phyloP scores from a whole-genome alignment of 1,140 invertebrate genomes.

The Lerema accius region DNA sequence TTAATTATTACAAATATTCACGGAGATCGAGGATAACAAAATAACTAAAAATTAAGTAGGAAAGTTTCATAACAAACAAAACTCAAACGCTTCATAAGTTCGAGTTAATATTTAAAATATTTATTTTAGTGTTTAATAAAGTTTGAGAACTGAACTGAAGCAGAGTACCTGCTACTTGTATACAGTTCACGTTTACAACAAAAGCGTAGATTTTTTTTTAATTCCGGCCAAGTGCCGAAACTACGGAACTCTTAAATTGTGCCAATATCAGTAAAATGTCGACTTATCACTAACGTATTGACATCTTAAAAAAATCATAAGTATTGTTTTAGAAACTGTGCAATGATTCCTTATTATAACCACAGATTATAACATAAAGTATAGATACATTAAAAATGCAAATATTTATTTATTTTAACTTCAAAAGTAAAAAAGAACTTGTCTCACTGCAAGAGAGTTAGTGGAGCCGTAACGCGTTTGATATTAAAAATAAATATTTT shows the following conservation, averaged over 20 bases:
- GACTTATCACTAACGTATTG: conserved; percentile 16
- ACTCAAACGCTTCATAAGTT: conserved; percentile 2
- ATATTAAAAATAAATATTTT: no score
- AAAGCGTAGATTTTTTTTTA: neutral
- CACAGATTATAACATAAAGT: conserved; percentile 10
- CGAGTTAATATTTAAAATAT: neutral
- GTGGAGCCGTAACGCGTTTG: neutral
- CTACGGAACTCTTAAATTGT: conserved; percentile 6
- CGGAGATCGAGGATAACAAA: conserved; percentile 4
- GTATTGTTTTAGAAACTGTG: conserved; percentile 25
- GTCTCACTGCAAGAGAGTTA: conserved; percentile 13
- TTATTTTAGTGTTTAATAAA: neutral
- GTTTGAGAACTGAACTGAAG: neutral
- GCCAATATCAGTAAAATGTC: conserved; percentile 12
- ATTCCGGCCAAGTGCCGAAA: no score
- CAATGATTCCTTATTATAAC: conserved; percentile 19
- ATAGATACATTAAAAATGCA: conserved; percentile 26
- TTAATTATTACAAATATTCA: neutral
- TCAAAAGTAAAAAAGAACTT: conserved; percentile 17
- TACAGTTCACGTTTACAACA: neutral
- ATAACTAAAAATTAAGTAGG: conserved; percentile 6
- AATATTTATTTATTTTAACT: conserved; percentile 25
- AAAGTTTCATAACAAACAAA: conserved; percentile 4
- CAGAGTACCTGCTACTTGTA: neutral
- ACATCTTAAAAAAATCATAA: conserved; percentile 8